phyloP scores from a whole-genome alignment of 1,140 invertebrate species.

The silkworm (Bombyx mori) region DNA sequence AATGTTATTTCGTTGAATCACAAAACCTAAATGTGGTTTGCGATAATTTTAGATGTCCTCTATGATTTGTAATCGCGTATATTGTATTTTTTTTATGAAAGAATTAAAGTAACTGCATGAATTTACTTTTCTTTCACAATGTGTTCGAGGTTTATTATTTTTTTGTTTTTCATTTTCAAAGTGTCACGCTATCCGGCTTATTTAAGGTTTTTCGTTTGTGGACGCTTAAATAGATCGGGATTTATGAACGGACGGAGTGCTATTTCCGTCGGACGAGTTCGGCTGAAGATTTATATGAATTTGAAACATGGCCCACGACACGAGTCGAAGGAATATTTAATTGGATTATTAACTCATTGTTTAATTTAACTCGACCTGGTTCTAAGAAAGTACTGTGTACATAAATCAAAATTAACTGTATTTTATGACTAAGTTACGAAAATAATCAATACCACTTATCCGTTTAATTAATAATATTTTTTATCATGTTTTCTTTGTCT shows the following conservation, averaged over 20 bases:
- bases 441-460: too few species aligned
- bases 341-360: slow-evolving; percentile 58
- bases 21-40: too few species aligned
- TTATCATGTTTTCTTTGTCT: too few species aligned
- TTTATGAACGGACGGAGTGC: slow-evolving; percentile 63
- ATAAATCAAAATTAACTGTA: slow-evolving; percentile 30
- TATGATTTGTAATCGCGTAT: too few species aligned
- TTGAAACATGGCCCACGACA: slow-evolving; percentile 63
- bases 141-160: too few species aligned
- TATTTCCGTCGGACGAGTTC: slow-evolving; percentile 66
- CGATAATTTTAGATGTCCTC: too few species aligned
- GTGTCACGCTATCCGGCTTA: slow-evolving; percentile 45
- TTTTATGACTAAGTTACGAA: slow-evolving; percentile 5
- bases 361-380: slow-evolving; percentile 27
- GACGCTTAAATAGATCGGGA: slow-evolving; percentile 65
- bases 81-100: slow-evolving; percentile 8
- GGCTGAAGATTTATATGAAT: slow-evolving; percentile 64
- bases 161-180: slow-evolving; percentile 13
- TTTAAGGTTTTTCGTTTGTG: slow-evolving; percentile 65
- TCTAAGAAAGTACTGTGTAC: slow-evolving; percentile 22
- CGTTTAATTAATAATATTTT: too few species aligned
- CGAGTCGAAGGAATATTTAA: slow-evolving; percentile 65
- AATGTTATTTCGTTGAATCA: neutral
- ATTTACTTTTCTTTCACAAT: too few species aligned
- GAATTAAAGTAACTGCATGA: slow-evolving; percentile 18